A percentile compares a stretch with the other conserved stretches of the same genome.
These are phyloP conservation scores for Tethya wilhelma DNA, from an alignment of 37 sponge, comb jelly and placozoan genomes.

Conservation along the genomic window DNA sequence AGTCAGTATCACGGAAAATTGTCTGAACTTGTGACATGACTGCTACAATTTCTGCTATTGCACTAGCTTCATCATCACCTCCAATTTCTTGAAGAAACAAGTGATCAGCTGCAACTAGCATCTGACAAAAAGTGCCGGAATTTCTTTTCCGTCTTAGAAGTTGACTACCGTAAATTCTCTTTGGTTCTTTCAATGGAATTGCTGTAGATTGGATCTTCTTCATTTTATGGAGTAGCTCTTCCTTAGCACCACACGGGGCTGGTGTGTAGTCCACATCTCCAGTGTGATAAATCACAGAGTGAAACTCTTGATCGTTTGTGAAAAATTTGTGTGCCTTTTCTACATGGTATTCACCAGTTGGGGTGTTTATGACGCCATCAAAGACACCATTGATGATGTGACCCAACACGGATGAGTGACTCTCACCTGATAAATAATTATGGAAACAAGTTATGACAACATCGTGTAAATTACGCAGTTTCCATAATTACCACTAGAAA, in stretches of 20 bases:
- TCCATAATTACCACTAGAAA: no score
- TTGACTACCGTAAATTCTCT: background rate
- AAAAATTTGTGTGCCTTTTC: constrained; percentile 61
- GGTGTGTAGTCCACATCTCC: constrained; percentile 14
- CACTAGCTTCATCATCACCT: constrained; percentile 11
- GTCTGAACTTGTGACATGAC: constrained; percentile 36
- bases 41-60: constrained; percentile 58
- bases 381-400: constrained; percentile 68
- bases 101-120: constrained; percentile 75
- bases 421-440: constrained; percentile 52
- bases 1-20: constrained; percentile 52
- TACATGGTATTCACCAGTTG: constrained; percentile 55
- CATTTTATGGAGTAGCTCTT: constrained; percentile 15
- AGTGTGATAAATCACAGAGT: constrained; percentile 55
- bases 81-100: constrained; percentile 52
- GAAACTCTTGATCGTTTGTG: constrained; percentile 3
- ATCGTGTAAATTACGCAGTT: no score
- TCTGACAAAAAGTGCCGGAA: constrained; percentile 41
- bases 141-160: background rate
- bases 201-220: constrained; percentile 24
- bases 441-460: background rate
- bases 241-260: constrained; percentile 29
- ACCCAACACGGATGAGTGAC: constrained; percentile 37
- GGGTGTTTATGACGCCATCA: constrained; percentile 47
- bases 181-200: constrained; percentile 12